Percentiles rank a stretch among this genome's conserved stretches.
phyloP scores from a whole-genome alignment of 2,888 invertebrate genomes.

The Ditylenchus weischeri region DNA sequence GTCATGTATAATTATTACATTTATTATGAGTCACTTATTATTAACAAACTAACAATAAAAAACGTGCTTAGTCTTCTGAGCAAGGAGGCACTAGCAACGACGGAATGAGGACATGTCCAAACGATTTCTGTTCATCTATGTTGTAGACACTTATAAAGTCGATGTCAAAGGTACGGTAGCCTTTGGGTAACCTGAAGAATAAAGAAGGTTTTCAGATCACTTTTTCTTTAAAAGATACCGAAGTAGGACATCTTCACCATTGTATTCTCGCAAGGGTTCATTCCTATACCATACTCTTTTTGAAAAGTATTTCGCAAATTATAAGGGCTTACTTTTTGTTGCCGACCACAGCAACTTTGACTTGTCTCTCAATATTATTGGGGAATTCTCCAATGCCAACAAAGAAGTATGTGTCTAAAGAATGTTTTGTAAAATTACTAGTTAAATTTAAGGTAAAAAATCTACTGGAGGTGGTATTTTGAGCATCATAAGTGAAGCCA shows the following conservation, averaged over 20 bases:
- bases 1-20: too few relatives aligned
- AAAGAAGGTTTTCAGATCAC: too few relatives aligned
- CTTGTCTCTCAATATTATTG: slow-evolving; percentile 39
- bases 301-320: slow-evolving; percentile 6
- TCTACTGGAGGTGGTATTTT: slow-evolving; percentile 29
- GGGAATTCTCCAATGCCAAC: slow-evolving; percentile 49
- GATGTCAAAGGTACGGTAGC: slow-evolving; percentile 50
- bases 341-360: slow-evolving; percentile 38
- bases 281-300: slow-evolving; percentile 35
- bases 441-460: too few relatives aligned
- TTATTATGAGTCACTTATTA: too few relatives aligned
- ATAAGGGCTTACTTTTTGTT: slow-evolving; percentile 26
- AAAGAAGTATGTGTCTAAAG: slow-evolving; percentile 44
- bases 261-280: slow-evolving; percentile 35
- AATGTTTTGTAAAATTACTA: slow-evolving; percentile 17
- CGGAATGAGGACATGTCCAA: slow-evolving; percentile 44
- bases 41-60: too few relatives aligned
- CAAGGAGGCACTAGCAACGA: slow-evolving; percentile 48
- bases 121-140: slow-evolving; percentile 37
- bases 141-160: slow-evolving; percentile 48
- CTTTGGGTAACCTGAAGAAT: slow-evolving; percentile 28
- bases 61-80: slow-evolving; percentile 31
- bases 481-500: slow-evolving; percentile 36
- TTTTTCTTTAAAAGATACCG: slow-evolving; percentile 13
- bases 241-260: slow-evolving; percentile 42